Conservation (phyloP, 1,140 invertebrate species). For the Maconellicoccus hirsutus region DNA sequence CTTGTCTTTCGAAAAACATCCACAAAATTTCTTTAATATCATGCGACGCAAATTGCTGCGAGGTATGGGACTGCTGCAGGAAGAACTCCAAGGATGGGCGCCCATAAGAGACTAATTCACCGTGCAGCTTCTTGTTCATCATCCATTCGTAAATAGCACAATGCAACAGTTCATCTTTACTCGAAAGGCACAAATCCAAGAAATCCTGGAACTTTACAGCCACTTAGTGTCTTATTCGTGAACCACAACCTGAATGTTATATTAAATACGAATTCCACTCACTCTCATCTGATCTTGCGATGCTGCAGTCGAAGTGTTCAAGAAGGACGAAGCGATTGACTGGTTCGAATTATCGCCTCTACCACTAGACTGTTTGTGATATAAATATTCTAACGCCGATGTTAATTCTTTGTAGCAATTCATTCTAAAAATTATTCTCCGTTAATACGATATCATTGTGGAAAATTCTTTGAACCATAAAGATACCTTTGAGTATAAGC, state of each 20-base stretch:
- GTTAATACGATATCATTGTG: constrained; percentile 1
- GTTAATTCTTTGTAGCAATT: constrained; percentile 82
- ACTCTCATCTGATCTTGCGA: background rate
- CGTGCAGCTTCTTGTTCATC: constrained; percentile 58
- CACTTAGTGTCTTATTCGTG: no score
- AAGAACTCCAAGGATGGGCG: constrained; percentile 53
- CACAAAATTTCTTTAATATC: constrained; percentile 77
- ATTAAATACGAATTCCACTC: background rate
- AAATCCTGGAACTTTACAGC: constrained; percentile 24
- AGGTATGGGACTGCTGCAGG: constrained; percentile 27
- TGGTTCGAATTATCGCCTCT: constrained; percentile 16
- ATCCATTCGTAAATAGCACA: constrained; percentile 90
- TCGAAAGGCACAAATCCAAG: constrained; percentile 28
- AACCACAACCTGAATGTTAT: no score
- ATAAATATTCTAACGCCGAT: constrained; percentile 63
- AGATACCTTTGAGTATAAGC: constrained; percentile 49
- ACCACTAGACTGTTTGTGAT: constrained; percentile 11
- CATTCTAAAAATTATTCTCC: constrained; percentile 43
- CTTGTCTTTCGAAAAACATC: constrained; percentile 89
- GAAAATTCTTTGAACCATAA: background rate
- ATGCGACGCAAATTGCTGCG: constrained; percentile 25
- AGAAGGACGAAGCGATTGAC: constrained; percentile 23
- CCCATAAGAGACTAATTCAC: constrained; percentile 62
- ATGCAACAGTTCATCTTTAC: constrained; percentile 73
- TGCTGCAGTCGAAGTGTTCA: background rate